Evolutionary conservation across 2,888 invertebrate genomes (phyloP), one percentile per base, ranked within the genome.

Genomic region (Sinohyriopsis cumingii): DNA sequence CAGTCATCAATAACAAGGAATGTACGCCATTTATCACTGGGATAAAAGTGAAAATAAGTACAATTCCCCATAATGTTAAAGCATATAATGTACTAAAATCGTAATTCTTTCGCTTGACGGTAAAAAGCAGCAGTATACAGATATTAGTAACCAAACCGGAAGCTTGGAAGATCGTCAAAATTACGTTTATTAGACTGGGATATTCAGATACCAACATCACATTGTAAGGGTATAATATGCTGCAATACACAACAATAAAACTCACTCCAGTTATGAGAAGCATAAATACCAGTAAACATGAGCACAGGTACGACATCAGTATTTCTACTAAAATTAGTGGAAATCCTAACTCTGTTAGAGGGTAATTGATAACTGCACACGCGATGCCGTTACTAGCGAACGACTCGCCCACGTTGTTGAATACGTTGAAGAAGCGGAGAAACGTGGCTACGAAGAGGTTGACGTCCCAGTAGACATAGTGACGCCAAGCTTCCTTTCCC

Each of bases 321-420:
- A 81, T 68, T 63, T 84, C 84, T 5, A 79, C 55, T 0, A 81
- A 59, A 4, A 79, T 55, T 59, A 69, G 70, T 1, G 72, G 68
- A 24, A 78, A 64, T 3, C 72, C 69, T 6, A 78, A 71, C 57
- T 76, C 73, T 6, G 79, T 73, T 15, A 84, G 77, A 6, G 84
- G 84, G 64, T 84, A 84, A 0, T 80, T 80, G 20, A 83, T 75
- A 2, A 84, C 74, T 4, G 80, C 81, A 78, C 84, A 83, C 1
- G 79, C 77, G 18, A 84, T 69, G 1, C 81, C 82, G 28, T 73
- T 73, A 20, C 67, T 20, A 3, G 82, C 82, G 33, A 84, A 62
- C 15, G 77, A 66, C 59, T 68, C 69, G 3, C 84, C 84, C 19
- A 84, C 76, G 61, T 81, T 82, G 19, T 77, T 69, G 62, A 82